Conservation (phyloP, 37 sponge, comb jelly and placozoan species). For the Crambe crambe region DNA sequence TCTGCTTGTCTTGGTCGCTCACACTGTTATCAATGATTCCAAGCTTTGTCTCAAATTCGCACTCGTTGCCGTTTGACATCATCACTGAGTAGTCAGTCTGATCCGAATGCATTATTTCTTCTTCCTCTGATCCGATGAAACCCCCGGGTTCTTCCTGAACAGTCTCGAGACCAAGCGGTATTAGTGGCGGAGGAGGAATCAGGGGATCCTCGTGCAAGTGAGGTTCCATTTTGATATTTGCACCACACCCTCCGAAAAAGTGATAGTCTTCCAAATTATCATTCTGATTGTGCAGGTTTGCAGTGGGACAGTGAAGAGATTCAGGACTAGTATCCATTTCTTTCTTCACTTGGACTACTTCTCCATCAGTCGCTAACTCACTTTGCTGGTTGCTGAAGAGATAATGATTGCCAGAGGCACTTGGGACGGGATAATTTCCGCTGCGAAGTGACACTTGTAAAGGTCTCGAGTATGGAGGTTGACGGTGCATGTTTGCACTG, state of each 20-base stretch:
- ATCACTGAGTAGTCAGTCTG: constrained; percentile 28
- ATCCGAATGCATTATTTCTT: constrained; percentile 20
- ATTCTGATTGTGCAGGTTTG: neutral
- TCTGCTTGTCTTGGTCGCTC: constrained; percentile 19
- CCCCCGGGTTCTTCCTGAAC: constrained; percentile 18
- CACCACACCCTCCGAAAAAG: neutral
- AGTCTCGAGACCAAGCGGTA: neutral
- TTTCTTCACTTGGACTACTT: constrained; percentile 5
- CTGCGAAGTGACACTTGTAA: constrained; percentile 19
- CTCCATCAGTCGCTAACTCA: neutral
- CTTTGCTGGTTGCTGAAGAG: neutral
- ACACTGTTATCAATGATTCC: neutral
- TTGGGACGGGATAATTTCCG: constrained; percentile 25
- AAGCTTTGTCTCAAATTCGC: constrained; percentile 32
- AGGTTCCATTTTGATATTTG: neutral
- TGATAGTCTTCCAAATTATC: neutral
- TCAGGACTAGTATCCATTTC: constrained; percentile 4
- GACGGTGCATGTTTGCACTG: constrained; percentile 11
- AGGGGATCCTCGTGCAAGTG: neutral
- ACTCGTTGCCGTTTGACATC: constrained; percentile 18
- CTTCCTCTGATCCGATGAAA: neutral
- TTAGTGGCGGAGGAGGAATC: neutral
- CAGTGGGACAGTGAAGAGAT: neutral
- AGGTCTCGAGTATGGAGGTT: constrained; percentile 12
- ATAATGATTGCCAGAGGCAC: neutral